These are phyloP conservation scores for Pseudorectes ferrugineus DNA, from an alignment of 2,113 vertebrate species.

Conservation along the genomic window DNA sequence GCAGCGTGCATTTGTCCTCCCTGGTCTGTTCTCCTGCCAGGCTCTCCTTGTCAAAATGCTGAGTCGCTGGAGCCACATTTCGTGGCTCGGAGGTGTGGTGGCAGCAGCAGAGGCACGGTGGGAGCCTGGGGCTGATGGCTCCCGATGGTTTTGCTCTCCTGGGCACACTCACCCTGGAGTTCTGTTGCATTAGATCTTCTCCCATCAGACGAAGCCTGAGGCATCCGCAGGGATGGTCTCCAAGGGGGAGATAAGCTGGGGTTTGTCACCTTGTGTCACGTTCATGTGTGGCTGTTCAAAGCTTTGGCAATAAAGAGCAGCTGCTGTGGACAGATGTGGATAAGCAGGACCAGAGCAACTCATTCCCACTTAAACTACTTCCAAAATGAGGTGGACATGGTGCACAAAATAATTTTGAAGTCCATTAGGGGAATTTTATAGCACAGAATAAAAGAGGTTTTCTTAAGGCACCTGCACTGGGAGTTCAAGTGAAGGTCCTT, in stretches of 20 bases:
- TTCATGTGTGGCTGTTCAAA: accelerated
- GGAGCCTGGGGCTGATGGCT: neutral
- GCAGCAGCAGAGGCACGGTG: neutral
- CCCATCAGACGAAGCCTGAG: accelerated
- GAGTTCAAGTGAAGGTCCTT: neutral
- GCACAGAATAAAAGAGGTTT: neutral
- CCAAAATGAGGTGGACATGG: neutral
- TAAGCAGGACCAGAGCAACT: neutral
- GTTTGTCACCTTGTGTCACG: neutral
- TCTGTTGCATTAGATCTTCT: neutral
- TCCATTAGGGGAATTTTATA: neutral
- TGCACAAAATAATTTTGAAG: neutral
- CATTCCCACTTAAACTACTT: neutral
- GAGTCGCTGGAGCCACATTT: neutral
- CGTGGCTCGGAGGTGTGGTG: neutral
- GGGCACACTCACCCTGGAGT: neutral
- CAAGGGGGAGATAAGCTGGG: neutral
- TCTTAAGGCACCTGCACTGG: neutral
- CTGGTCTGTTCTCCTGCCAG: neutral
- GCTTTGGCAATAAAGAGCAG: neutral
- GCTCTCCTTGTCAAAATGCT: neutral
- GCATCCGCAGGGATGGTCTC: neutral
- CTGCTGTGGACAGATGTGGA: neutral
- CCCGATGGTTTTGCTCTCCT: neutral
- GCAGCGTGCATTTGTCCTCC: neutral